Base-by-base conservation (phyloP, 2,113 vertebrate genomes). In the Herpetotheres cachinnans region DNA sequence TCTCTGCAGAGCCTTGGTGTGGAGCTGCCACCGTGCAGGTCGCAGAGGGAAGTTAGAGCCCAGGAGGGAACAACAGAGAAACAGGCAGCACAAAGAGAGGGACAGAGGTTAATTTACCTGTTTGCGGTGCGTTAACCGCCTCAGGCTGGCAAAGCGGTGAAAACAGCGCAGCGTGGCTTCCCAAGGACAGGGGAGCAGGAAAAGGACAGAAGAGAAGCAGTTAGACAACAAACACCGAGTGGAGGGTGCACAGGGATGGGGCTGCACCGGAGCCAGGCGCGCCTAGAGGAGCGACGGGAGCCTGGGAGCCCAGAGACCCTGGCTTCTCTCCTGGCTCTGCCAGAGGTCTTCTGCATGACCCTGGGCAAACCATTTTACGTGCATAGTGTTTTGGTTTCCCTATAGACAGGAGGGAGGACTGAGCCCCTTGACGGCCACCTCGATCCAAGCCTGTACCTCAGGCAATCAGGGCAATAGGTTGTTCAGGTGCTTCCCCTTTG, bases 181-280 rank as follows among this genome's bases (percentile, higher is more conserved):
- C 98, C 94, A 42, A 92, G 61, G 94, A 66, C 24, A 97, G 95
- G 97, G 95, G 65, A 97, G 98, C 98, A 97, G 96, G 93, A 96
- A 97, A 70, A 96, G 96, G 98, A 97, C 96, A 98, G 96, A 97
- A 97, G 97, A 97, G 87, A 97, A 73, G 96, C 89, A 52, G 89
- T 98, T 98, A 98, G 91, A 95, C 82, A 74, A 96, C 82, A 50
- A 88, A 93, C 79, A 58, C 29, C 0, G n/a, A 92, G 90, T 77
- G 9, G 77, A 77, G 84, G 65, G 49, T 18, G 52, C 2, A 1
- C 8, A 3, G 78, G 56, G 54, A 58, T 0, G 1, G 47, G 56
- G 49, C 63, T 74, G 73, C 5, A 30, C 80, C 8, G 14, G 49
- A 22, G 24, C 40, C 46, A 25, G 80, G 26, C 3, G 4, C 3